Evolutionary conservation across 1,140 invertebrate species (phyloP).

Genomic region (Heterodera schachtii): DNA sequence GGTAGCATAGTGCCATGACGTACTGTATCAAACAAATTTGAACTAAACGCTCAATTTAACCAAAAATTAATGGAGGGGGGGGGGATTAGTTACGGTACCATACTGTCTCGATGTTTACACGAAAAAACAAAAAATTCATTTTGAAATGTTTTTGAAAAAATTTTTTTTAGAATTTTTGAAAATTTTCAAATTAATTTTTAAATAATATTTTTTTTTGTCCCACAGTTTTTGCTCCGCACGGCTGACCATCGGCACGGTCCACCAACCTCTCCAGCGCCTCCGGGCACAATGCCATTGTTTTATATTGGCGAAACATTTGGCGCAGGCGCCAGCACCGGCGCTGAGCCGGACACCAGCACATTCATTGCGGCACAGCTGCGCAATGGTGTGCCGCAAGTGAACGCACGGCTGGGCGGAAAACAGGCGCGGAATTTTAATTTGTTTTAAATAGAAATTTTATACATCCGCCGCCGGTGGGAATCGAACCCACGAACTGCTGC

Average conservation of each 20-base stretch:
- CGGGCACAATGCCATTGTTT: constrained; percentile 17
- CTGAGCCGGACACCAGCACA: constrained; percentile 22
- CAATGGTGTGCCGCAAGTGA: constrained; percentile 19
- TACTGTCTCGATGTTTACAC: too few relatives aligned
- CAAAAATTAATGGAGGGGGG: too few relatives aligned
- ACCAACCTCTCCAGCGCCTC: background rate
- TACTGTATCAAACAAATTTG: background rate
- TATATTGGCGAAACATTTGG: constrained; percentile 24
- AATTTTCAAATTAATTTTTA: too few relatives aligned
- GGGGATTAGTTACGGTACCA: too few relatives aligned
- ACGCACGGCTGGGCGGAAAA: constrained; percentile 29
- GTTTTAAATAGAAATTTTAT: constrained; percentile 1
- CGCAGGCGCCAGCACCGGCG: background rate
- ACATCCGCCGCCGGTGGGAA: too few relatives aligned
- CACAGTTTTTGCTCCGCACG: constrained; percentile 32
- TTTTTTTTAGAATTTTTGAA: too few relatives aligned
- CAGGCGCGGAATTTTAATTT: background rate
- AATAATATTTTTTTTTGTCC: too few relatives aligned
- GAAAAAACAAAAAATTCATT: too few relatives aligned
- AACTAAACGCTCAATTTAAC: background rate
- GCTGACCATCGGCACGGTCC: background rate
- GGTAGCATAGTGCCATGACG: too few relatives aligned
- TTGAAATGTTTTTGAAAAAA: too few relatives aligned
- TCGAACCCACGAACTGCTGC: too few relatives aligned
- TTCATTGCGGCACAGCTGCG: constrained; percentile 25